Percentiles rank a stretch among this genome's conserved stretches.
phyloP scores from a whole-genome alignment of 2,888 invertebrate genomes.

The Drosophila nr. perissopoda region DNA sequence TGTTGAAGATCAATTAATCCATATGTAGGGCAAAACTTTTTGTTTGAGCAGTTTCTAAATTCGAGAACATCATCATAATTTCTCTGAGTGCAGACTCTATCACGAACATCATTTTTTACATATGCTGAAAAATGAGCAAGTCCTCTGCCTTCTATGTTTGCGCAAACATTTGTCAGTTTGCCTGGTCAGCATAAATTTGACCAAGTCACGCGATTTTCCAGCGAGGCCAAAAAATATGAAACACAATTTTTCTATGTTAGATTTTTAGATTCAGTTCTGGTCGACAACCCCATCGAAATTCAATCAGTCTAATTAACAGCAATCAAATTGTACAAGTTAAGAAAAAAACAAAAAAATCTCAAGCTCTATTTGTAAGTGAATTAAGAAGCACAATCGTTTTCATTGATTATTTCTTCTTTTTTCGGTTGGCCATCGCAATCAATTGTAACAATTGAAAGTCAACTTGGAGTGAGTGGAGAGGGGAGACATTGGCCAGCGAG shows the following conservation, averaged over 20 bases:
- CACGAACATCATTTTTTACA: slow-evolving; percentile 56
- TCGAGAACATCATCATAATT: not conserved
- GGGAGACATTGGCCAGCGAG: not conserved
- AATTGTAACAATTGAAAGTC: slow-evolving; percentile 76
- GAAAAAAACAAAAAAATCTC: slow-evolving; percentile 17
- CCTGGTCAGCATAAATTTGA: slow-evolving; percentile 46
- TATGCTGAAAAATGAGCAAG: slow-evolving; percentile 50
- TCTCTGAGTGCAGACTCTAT: slow-evolving; percentile 34
- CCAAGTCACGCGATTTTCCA: slow-evolving; percentile 63
- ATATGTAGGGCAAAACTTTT: not conserved
- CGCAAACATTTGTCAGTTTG: slow-evolving; percentile 68
- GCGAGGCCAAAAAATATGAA: slow-evolving; percentile 2
- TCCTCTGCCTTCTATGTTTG: slow-evolving; percentile 60
- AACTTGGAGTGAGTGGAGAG: slow-evolving; percentile 15
- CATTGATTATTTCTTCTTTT: slow-evolving; percentile 47
- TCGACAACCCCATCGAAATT: slow-evolving; percentile 45
- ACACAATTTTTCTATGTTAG: slow-evolving; percentile 33
- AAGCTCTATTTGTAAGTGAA: slow-evolving; percentile 45
- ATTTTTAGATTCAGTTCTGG: slow-evolving; percentile 20
- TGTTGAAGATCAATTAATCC: not conserved
- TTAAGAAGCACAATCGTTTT: slow-evolving; percentile 68
- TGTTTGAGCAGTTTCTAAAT: not conserved
- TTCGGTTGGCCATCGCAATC: slow-evolving; percentile 46
- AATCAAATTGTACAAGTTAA: slow-evolving; percentile 60
- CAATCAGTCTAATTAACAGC: slow-evolving; percentile 79